Base-by-base conservation (phyloP, 2,113 vertebrate genomes). In the Physeter macrocephalus region DNA sequence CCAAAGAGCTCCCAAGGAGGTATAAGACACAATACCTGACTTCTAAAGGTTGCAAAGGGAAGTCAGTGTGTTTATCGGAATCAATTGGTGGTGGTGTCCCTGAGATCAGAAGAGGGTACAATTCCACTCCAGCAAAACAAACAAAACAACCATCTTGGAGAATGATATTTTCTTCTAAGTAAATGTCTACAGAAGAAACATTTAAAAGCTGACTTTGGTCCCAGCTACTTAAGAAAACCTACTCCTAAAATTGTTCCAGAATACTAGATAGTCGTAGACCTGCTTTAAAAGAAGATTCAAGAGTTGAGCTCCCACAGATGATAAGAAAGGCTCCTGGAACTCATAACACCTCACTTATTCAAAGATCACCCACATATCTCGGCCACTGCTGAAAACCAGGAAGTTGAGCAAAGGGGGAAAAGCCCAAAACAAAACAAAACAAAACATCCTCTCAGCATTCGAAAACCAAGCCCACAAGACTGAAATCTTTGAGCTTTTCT, bases 281-380 rank as follows among this genome's bases (percentile, higher is more conserved):
- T 61, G 21, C 10, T 90, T 95, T 95, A 90, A 93, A 52, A 84
- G 52, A 95, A 88, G 39, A 69, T 15, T 57, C 62, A 77, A 87
- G 29, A 90, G 34, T 10, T 88, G 69, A 90, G 49, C n/a, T 93
- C 49, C 36, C 49, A 43, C 2, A 88, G 66, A 25, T 39, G n/a
- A 54, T 43, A 49, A 75, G 41, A 95, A 93, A 90, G 39, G 20
- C 57, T 78, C 80, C 7, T 34, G 39, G 9, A 89, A 59, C 27
- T 87, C 54, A 12, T 82, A 93, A 41, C 74, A 77, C 8, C 31
- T n/a, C 77, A 95, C 13, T 64, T 93, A 25, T 77, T 31, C 67
- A 77, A 72, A 78, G 36, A 88, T 27, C 36, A 52, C 25, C 34
- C 4, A 61, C 49, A 67, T 90, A 27, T 14, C 10, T 78, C 2